phyloP scores from a whole-genome alignment of 2,113 vertebrate genomes.

The Aegotheles bennettii region DNA sequence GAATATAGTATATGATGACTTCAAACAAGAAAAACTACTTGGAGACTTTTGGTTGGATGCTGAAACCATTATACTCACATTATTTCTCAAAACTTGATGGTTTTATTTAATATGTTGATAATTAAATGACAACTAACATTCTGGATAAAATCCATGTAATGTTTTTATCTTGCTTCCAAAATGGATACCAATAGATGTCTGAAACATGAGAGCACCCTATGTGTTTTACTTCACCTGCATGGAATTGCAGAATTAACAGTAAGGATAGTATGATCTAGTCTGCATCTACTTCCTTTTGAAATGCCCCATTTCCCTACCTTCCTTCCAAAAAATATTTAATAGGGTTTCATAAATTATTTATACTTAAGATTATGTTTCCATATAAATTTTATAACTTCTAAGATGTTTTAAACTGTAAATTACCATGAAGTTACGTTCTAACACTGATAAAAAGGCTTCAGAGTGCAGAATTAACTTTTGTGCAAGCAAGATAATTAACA shows the following conservation, averaged over 20 bases:
- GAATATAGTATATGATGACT: neutral
- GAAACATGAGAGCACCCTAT: neutral
- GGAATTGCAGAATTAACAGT: neutral
- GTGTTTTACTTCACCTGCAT: neutral
- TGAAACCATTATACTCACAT: neutral
- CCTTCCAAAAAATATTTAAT: neutral
- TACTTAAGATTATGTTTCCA: neutral
- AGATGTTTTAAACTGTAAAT: neutral
- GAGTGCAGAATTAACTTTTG: neutral
- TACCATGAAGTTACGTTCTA: neutral
- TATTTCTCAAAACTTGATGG: neutral
- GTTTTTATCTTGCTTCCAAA: neutral
- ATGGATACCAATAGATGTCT: neutral
- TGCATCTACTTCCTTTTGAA: neutral
- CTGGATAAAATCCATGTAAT: neutral
- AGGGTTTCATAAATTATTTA: neutral
- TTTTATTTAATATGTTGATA: neutral
- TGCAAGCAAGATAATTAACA: neutral
- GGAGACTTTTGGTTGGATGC: neutral
- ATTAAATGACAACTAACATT: neutral
- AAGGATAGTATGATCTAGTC: neutral
- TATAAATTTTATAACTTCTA: neutral
- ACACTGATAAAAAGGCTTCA: neutral
- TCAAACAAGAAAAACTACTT: neutral
- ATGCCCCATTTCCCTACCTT: neutral